These are phyloP conservation scores for Manis javanica DNA, from an alignment of 2,797 vertebrate species.

Conservation along the genomic window DNA sequence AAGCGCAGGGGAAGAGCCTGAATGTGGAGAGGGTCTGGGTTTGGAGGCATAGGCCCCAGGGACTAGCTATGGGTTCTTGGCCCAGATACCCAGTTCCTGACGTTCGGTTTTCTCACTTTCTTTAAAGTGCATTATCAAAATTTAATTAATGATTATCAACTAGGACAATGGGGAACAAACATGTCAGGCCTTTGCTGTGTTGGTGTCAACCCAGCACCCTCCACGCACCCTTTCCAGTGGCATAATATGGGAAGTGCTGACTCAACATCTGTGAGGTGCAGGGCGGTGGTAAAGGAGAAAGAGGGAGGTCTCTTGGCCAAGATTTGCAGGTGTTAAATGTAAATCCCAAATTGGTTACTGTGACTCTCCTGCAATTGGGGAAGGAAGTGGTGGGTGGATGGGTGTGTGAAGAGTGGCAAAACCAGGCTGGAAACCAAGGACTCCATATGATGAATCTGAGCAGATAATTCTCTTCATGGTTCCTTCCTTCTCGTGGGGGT, in stretches of 20 bases:
- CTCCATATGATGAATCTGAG: conserved; percentile 52
- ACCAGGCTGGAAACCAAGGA: conserved; percentile 47
- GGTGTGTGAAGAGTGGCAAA: conserved; percentile 58
- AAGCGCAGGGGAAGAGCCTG: not conserved
- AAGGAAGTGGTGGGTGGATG: conserved; percentile 65
- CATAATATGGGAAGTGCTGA: conserved; percentile 31
- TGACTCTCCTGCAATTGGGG: conserved; percentile 40
- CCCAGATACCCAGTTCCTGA: not conserved
- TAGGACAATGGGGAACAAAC: not conserved
- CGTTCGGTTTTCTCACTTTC: not conserved
- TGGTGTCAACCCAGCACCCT: not conserved
- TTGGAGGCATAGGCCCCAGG: not conserved
- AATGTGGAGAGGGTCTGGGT: not conserved
- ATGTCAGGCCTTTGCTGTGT: not conserved
- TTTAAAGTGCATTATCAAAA: not conserved
- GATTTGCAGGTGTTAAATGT: conserved; percentile 67
- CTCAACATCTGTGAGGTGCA: not conserved
- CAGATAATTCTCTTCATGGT: conserved; percentile 43
- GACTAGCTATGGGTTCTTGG: not conserved
- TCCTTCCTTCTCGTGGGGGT: conserved; percentile 61
- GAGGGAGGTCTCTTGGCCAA: conserved; percentile 40
- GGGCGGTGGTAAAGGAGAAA: not conserved
- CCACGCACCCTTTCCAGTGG: not conserved
- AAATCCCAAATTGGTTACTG: conserved; percentile 52
- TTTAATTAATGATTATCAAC: not conserved